Conservation (phyloP, 2,113 vertebrate genomes). For the Carlito syrichta region DNA sequence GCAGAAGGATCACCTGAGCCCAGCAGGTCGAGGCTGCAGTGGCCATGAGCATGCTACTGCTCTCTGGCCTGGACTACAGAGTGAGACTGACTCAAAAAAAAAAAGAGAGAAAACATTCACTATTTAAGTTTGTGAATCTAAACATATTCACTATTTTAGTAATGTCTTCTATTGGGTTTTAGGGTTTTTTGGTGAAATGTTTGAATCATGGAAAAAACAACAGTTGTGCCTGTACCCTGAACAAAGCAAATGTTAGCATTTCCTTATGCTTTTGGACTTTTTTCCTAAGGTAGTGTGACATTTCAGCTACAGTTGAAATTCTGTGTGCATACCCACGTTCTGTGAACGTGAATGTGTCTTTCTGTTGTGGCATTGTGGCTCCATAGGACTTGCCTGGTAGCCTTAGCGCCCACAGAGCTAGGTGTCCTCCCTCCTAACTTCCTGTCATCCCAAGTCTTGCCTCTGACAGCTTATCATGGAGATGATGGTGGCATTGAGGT, state of each 20-base stretch:
- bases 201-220: neutral
- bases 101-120: too few relatives aligned
- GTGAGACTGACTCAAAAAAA: too few relatives aligned
- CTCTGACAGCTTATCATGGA: neutral
- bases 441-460: neutral
- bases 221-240: neutral
- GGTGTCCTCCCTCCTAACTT: neutral
- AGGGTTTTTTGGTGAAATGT: neutral
- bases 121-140: neutral
- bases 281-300: neutral
- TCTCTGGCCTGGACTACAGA: too few relatives aligned
- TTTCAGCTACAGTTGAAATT: neutral
- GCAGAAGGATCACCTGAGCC: too few relatives aligned
- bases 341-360: neutral
- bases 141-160: neutral
- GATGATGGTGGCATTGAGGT: neutral
- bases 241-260: neutral
- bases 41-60: too few relatives aligned
- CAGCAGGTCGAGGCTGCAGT: too few relatives aligned
- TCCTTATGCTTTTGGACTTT: neutral
- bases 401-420: neutral
- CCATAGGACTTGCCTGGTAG: neutral
- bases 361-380: neutral
- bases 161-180: neutral
- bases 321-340: neutral